Evolutionary conservation across 2,113 vertebrate genomes (phyloP), one percentile per base, ranked within the genome.

Genomic region (Pachyramphus minor): DNA sequence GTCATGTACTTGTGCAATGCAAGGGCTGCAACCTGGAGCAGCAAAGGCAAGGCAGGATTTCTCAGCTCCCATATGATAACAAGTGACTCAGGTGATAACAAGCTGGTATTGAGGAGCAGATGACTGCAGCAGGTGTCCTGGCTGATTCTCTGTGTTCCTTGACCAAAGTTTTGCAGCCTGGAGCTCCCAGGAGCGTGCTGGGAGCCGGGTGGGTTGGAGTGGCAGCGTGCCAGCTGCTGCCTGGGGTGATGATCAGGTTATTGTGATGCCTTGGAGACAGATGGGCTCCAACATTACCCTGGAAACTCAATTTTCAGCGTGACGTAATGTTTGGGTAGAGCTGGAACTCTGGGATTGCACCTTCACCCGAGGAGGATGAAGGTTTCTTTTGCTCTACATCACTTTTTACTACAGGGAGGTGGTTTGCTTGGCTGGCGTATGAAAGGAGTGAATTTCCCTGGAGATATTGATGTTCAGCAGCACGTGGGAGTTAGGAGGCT

Each of bases 371-470:
- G 11, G 12, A 66, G 35, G 47, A 44, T 13, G 0, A 50, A 17
- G 55, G 50, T 41, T 79, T 64, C 47, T 67, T 18, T 8, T 2
- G 0, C 22, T 8, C 12, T 12, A 8, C 0, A 0, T 37, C 0
- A 2, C 15, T 58, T 71, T 73, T 9, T 80, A 33, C 67, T 69
- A 14, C 55, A 6, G 20, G 79, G 79, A 39, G 23, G 14, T 60
- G 62, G 13, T 67, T 42, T 85, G 58, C 58, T 79, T 25, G 69
- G 58, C 71, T 92, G 75, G 41, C 2, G 2, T 50, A 8, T 41
- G 79, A n/a, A 76, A 77, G 50, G 50, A 49, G 45, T 17, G 19
- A 6, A 79, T 87, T 92, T 87, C 82, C 53, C 17, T 67, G 67
- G 72, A 80, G 95, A 55, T 50, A 64, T 9, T 85, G 75, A 71